A percentile compares a stretch with the other conserved stretches of the same genome.
These are phyloP conservation scores for Sturmia bella DNA, from an alignment of 2,888 invertebrate genomes.

Conservation along the genomic window DNA sequence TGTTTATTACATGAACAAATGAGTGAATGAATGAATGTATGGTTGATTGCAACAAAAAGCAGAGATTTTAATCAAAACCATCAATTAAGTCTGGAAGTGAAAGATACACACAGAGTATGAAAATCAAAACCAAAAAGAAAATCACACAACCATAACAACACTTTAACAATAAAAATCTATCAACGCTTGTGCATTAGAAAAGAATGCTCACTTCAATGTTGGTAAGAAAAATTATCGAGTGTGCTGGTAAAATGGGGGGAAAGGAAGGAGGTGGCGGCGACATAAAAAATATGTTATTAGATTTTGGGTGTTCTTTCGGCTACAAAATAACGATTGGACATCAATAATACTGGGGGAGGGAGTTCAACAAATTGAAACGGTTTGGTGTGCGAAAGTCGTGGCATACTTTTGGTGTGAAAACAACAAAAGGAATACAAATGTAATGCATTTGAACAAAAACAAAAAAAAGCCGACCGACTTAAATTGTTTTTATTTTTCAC, in stretches of 20 bases:
- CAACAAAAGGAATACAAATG: constrained; percentile 31
- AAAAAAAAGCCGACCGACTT: constrained; percentile 57
- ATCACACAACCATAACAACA: constrained; percentile 35
- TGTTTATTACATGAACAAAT: neutral
- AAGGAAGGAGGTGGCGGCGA: neutral
- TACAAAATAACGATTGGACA: constrained; percentile 1
- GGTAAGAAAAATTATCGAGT: neutral
- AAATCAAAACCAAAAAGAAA: constrained; percentile 18
- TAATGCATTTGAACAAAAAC: constrained; percentile 28
- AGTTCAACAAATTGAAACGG: constrained; percentile 29
- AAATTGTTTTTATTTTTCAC: neutral
- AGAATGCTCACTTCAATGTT: constrained; percentile 5
- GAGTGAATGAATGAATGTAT: constrained; percentile 27
- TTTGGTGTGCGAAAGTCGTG: constrained; percentile 66
- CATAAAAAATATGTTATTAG: constrained; percentile 3
- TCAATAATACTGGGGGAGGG: constrained; percentile 41
- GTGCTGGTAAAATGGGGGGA: neutral
- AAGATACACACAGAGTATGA: constrained; percentile 42
- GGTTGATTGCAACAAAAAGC: constrained; percentile 40
- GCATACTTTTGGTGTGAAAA: constrained; percentile 63
- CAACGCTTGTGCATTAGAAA: constrained; percentile 61
- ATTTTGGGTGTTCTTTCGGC: constrained; percentile 26
- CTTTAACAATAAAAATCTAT: constrained; percentile 62
- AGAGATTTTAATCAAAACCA: constrained; percentile 69
- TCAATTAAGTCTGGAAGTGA: constrained; percentile 65